Percentiles rank a stretch among this genome's conserved stretches.
phyloP scores from a whole-genome alignment of 2,113 vertebrate genomes.

The Gnathonemus longibarbis region DNA sequence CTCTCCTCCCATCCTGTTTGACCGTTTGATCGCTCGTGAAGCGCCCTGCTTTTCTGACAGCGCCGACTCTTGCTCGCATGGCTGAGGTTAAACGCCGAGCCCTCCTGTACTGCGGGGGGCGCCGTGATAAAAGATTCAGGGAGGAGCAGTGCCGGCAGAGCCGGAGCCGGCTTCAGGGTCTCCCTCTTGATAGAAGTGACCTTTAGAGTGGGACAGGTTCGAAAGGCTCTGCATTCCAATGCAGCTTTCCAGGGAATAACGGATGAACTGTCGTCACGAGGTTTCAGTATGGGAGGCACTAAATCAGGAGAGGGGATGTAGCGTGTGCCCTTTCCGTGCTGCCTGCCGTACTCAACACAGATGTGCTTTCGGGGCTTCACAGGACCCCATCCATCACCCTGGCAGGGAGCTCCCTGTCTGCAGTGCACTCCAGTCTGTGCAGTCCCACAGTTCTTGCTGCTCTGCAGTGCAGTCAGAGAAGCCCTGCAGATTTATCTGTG shows the following conservation, averaged over 20 bases:
- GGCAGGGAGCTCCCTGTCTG: constrained; percentile 11
- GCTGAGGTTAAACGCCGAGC: not conserved
- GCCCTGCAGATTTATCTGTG: not conserved
- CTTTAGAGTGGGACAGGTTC: constrained; percentile 8
- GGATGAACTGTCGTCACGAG: not conserved
- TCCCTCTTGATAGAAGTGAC: not conserved
- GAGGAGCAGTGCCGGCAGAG: not conserved
- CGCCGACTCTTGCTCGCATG: not conserved
- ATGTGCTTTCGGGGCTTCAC: constrained; percentile 15
- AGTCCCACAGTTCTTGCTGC: not conserved
- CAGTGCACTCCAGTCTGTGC: not conserved
- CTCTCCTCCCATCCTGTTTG: not conserved
- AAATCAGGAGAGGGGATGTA: not conserved
- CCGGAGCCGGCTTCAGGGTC: not conserved
- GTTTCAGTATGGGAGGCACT: constrained; percentile 20
- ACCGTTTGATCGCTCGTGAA: not conserved
- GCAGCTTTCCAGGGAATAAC: constrained; percentile 15
- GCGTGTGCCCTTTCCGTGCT: not conserved
- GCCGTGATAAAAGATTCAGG: not conserved
- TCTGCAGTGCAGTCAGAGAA: not conserved
- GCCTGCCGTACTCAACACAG: constrained; percentile 10
- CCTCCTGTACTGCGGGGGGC: not conserved
- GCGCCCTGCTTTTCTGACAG: not conserved
- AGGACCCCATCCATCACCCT: constrained; percentile 22
- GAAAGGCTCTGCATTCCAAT: not conserved